A percentile compares a stretch with the other conserved stretches of the same genome.
Conservation (phyloP, 2,888 invertebrate genomes). For the Gisinianus flammeolus region DNA sequence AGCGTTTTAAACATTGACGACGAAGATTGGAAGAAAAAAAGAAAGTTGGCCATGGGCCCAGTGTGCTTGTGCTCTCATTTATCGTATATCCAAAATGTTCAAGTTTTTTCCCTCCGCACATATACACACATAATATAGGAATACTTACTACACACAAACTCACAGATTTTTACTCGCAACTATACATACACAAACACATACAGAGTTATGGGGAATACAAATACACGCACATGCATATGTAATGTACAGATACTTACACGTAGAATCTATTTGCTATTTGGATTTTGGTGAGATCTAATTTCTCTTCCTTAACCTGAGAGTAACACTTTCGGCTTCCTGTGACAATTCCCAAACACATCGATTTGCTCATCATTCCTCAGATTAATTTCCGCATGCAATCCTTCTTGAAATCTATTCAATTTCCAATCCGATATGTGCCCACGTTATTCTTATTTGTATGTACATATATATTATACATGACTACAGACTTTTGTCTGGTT, state of each 20-base stretch:
- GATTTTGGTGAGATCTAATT: not conserved
- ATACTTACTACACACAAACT: no score
- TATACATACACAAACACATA: no score
- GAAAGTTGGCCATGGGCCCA: conserved; percentile 25
- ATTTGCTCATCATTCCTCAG: not conserved
- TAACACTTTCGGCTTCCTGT: not conserved
- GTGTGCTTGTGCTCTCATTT: conserved; percentile 3
- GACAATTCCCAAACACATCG: not conserved
- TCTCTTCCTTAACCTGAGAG: not conserved
- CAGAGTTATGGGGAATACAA: not conserved
- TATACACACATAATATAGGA: no score
- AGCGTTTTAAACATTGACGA: not conserved
- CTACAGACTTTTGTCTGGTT: no score
- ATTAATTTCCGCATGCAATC: no score
- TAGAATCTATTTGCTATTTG: not conserved
- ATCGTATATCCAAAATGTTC: not conserved
- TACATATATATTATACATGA: no score
- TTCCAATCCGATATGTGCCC: no score
- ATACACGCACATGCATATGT: not conserved
- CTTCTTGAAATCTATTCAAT: no score
- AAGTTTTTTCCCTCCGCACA: not conserved
- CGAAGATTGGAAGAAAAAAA: not conserved
- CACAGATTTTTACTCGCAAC: no score
- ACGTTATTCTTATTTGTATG: no score
- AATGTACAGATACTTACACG: not conserved